phyloP scores from a whole-genome alignment of 1,140 invertebrate genomes.

The Drosophila burlai region DNA sequence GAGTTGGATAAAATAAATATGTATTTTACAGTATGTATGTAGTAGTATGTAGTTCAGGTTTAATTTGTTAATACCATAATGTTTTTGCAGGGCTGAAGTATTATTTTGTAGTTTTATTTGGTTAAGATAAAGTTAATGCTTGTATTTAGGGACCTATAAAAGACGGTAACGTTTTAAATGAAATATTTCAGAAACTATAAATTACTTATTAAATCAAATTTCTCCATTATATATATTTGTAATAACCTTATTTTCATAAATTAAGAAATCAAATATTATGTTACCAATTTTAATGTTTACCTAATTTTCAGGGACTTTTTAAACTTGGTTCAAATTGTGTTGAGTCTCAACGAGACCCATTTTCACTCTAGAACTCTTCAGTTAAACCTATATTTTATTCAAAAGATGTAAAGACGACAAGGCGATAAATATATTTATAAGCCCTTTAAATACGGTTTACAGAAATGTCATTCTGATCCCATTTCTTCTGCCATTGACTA shows the following conservation, averaged over 20 bases:
- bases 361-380: too few relatives aligned
- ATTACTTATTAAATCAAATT: neutral
- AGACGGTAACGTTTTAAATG: neutral
- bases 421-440: neutral
- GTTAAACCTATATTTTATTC: neutral
- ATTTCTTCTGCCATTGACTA: slow-evolving; percentile 6
- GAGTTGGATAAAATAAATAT: slow-evolving; percentile 16
- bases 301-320: neutral
- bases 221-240: neutral
- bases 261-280: neutral
- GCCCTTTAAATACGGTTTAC: neutral
- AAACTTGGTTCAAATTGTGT: neutral
- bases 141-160: neutral
- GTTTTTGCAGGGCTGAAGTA: neutral
- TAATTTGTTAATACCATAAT: neutral
- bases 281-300: neutral
- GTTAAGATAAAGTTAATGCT: neutral
- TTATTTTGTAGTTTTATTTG: too few relatives aligned
- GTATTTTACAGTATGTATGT: neutral
- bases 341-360: neutral
- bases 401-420: neutral
- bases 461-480: neutral
- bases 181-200: neutral
- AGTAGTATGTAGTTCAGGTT: neutral
- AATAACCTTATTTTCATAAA: neutral